Evolutionary conservation across 2,888 invertebrate genomes (phyloP).

Genomic region (Balanococcus diminutus): DNA sequence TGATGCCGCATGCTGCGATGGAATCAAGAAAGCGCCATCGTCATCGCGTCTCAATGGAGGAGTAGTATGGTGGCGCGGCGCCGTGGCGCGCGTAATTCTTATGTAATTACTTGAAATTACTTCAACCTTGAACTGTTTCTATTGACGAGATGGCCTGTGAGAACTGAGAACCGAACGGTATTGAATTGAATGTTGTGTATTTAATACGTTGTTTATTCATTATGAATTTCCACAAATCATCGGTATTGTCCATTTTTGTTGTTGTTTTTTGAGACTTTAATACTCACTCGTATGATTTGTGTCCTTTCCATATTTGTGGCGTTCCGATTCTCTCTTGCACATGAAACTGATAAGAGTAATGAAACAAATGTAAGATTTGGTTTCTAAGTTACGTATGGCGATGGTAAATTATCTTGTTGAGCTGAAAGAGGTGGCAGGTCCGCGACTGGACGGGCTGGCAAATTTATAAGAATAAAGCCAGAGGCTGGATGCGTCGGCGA

Average conservation of each 20-base stretch:
- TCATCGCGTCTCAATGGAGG: background rate
- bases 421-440: background rate
- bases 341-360: background rate
- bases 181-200: slow-evolving; percentile 16
- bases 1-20: background rate
- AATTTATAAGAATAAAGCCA: background rate
- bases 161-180: background rate
- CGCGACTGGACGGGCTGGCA: background rate
- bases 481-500: slow-evolving; percentile 19
- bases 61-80: background rate
- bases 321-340: background rate
- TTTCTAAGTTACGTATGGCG: background rate
- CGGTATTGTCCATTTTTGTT: background rate
- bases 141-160: background rate
- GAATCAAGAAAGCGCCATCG: background rate
- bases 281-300: background rate
- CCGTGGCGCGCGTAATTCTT: background rate
- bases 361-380: background rate
- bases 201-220: background rate
- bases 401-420: background rate
- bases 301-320: background rate
- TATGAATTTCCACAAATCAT: background rate
- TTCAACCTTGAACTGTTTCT: slow-evolving; percentile 32
- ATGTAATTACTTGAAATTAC: slow-evolving; percentile 31
- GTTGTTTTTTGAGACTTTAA: too few species aligned